A percentile compares a stretch with the other conserved stretches of the same genome.
phyloP scores from a whole-genome alignment of 92 coral and sea anemone species.

The Plumapathes pennacea region DNA sequence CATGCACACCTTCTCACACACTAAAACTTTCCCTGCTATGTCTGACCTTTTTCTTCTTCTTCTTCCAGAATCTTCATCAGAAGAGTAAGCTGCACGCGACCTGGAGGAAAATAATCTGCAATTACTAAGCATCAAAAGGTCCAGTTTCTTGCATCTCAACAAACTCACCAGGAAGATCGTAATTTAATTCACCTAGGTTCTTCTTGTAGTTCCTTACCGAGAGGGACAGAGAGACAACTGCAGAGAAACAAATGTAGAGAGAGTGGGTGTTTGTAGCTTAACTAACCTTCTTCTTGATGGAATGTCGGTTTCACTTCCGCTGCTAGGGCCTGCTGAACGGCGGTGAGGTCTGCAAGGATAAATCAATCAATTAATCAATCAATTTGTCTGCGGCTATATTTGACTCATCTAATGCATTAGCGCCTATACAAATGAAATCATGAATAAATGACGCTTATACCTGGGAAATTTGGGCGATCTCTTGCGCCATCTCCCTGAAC shows the following conservation, averaged over 20 bases:
- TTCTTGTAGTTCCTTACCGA: too few relatives aligned
- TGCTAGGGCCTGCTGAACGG: slow-evolving; percentile 85
- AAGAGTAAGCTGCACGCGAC: slow-evolving; percentile 70
- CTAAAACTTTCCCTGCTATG: too few relatives aligned
- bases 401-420: too few relatives aligned
- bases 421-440: background rate
- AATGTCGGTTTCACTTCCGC: slow-evolving; percentile 97
- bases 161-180: too few relatives aligned
- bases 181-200: too few relatives aligned
- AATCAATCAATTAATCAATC: background rate
- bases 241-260: background rate
- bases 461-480: slow-evolving; percentile 83
- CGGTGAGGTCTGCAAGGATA: slow-evolving; percentile 74
- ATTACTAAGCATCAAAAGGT: too few relatives aligned
- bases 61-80: slow-evolving; percentile 78
- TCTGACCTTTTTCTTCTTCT: slow-evolving; percentile 60
- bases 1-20: too few relatives aligned
- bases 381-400: too few relatives aligned
- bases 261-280: too few relatives aligned
- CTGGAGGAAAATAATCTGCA: slow-evolving; percentile 44
- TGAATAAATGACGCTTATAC: slow-evolving; percentile 18
- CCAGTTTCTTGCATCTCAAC: too few relatives aligned
- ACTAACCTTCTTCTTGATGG: slow-evolving; percentile 79
- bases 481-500: slow-evolving; percentile 40
- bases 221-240: too few relatives aligned